A percentile compares a stretch with the other conserved stretches of the same genome.
Conservation (phyloP, 2,797 vertebrate genomes). For the Euthynnus affinis region DNA sequence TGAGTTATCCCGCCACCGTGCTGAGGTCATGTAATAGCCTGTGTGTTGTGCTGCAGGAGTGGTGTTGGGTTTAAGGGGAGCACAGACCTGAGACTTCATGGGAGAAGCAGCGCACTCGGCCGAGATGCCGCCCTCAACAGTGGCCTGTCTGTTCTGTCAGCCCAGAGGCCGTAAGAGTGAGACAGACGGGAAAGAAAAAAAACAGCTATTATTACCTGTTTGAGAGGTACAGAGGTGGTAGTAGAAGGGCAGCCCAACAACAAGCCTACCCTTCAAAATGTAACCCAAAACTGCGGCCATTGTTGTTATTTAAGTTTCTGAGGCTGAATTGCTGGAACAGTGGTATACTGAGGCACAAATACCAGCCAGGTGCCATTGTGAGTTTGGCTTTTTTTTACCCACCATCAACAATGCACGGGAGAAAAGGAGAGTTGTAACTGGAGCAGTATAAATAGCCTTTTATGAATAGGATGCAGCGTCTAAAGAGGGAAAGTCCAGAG, state of each 20-base stretch:
- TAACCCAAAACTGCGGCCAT: slow-evolving; percentile 63
- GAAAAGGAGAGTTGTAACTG: slow-evolving; percentile 53
- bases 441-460: slow-evolving; percentile 50
- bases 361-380: slow-evolving; percentile 57
- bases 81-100: slow-evolving; percentile 40
- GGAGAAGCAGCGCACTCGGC: slow-evolving; percentile 12
- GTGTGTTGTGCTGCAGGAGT: slow-evolving; percentile 26
- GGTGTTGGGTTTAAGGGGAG: slow-evolving; percentile 64
- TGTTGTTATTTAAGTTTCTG: slow-evolving; percentile 59
- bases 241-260: background rate
- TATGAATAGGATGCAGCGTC: slow-evolving; percentile 36
- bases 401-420: slow-evolving; percentile 41
- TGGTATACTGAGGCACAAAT: slow-evolving; percentile 34
- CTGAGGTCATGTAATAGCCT: slow-evolving; percentile 60
- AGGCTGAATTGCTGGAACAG: slow-evolving; percentile 34
- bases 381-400: slow-evolving; percentile 27
- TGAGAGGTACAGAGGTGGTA: background rate
- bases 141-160: slow-evolving; percentile 58
- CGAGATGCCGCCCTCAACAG: slow-evolving; percentile 40
- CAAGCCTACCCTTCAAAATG: slow-evolving; percentile 32
- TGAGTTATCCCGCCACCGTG: slow-evolving; percentile 21
- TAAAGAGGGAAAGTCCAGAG: slow-evolving; percentile 36
- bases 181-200: slow-evolving; percentile 26
- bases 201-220: slow-evolving; percentile 41
- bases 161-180: slow-evolving; percentile 37